Percentiles rank a stretch among this genome's conserved stretches.
Evolutionary conservation across 2,888 invertebrate genomes (phyloP).

Genomic region (Tanypteryx hageni): DNA sequence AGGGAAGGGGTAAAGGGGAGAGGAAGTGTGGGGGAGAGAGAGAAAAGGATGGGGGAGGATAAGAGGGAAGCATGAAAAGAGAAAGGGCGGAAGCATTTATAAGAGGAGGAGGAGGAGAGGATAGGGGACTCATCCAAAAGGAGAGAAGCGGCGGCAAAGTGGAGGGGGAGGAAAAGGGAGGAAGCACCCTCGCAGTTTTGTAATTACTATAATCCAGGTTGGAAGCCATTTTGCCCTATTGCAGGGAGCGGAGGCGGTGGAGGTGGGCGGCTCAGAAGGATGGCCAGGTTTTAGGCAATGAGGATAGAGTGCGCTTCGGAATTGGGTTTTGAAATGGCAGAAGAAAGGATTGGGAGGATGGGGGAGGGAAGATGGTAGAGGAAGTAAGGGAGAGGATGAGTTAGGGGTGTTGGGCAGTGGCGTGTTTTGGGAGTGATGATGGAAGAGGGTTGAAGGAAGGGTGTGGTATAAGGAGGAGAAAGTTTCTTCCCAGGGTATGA

Average conservation of each 20-base stretch:
- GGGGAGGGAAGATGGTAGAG: background rate
- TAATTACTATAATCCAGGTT: slow-evolving; percentile 35
- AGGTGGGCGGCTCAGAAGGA: background rate
- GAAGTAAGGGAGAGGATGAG: background rate
- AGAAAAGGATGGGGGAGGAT: background rate
- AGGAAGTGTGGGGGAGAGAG: background rate
- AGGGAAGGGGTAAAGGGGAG: background rate
- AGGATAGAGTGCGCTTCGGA: too few species aligned
- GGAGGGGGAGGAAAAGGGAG: too few species aligned
- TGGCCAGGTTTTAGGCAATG: too few species aligned
- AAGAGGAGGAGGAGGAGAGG: background rate
- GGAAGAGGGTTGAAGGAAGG: background rate
- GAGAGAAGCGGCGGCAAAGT: too few species aligned
- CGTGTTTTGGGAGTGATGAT: background rate
- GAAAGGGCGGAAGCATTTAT: slow-evolving; percentile 19
- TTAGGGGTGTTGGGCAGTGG: background rate
- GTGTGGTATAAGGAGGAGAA: slow-evolving; percentile 5
- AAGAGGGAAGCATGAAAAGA: background rate
- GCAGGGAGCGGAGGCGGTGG: background rate
- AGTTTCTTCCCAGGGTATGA: background rate
- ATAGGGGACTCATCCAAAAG: background rate
- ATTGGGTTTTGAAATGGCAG: too few species aligned
- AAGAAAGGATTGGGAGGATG: background rate
- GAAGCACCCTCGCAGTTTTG: slow-evolving; percentile 28
- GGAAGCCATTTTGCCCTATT: background rate